Evolutionary conservation across 2,888 invertebrate species (phyloP).

Genomic region (Drosophila lutescens): DNA sequence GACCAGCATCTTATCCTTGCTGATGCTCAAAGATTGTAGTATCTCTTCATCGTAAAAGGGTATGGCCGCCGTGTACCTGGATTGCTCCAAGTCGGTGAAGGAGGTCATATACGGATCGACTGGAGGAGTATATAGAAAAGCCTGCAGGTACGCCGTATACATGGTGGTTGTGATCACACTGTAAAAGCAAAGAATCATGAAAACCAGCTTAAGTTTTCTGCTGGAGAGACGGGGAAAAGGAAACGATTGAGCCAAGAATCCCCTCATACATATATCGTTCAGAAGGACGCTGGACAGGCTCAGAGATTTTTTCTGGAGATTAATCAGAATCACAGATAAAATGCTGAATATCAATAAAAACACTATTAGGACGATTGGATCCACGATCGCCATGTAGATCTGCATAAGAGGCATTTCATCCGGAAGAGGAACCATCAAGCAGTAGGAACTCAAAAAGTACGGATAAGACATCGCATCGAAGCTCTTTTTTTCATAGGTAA

Average conservation of each 20-base stretch:
- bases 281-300: slow-evolving; percentile 45
- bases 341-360: slow-evolving; percentile 14
- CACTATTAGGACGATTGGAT: slow-evolving; percentile 20
- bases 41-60: neutral
- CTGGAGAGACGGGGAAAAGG: slow-evolving; percentile 34
- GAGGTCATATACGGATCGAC: neutral
- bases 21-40: neutral
- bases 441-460: slow-evolving; percentile 30
- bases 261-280: slow-evolving; percentile 64
- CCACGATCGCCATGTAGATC: slow-evolving; percentile 52
- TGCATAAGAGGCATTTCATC: slow-evolving; percentile 24
- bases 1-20: neutral
- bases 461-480: slow-evolving; percentile 37
- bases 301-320: slow-evolving; percentile 35
- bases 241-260: slow-evolving; percentile 61
- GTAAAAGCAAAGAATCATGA: slow-evolving; percentile 53
- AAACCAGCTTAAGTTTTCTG: slow-evolving; percentile 48
- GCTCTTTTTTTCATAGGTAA: neutral
- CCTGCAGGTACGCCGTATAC: slow-evolving; percentile 60
- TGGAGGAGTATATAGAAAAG: slow-evolving; percentile 28
- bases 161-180: slow-evolving; percentile 62
- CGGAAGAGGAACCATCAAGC: slow-evolving; percentile 61
- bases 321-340: slow-evolving; percentile 39
- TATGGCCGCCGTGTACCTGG: neutral
- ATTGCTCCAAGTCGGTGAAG: neutral